Base-by-base conservation (phyloP, 53 echinoderm and acorn worm species). In the Temnopleurus reevesii region DNA sequence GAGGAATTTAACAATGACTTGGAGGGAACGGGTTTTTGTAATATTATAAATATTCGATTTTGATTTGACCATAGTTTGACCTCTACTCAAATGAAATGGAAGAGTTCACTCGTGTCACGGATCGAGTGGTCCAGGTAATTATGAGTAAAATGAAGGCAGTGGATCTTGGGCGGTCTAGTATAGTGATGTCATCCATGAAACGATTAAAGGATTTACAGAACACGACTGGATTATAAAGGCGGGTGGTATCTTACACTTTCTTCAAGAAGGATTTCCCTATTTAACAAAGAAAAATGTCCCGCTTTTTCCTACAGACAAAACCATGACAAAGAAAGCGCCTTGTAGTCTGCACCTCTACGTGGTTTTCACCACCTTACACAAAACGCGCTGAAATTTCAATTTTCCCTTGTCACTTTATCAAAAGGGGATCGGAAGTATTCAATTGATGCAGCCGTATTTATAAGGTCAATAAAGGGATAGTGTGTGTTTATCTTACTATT, bases 381-480 rank as follows among this genome's bases (percentile, higher is more conserved):
- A 71, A 71, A 71, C 36, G 41, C 43, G 71, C 71, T 71, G 71
- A 71, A 71, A 71, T 71, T 35, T 38, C 71, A 71, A 63, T 71
- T 71, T 56, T 71, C 71, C 41, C 26, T 41, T 8, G 27, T n/a
- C 10, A 13, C 41, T 66, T 71, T 41, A 6, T 71, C 41, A 71
- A 43, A 38, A 71, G 41, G n/a, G 41, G 41, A 71, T 71, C 71
- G 71, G 71, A 71, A 71, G 71, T 71, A 71, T 71, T 71, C 71
- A 71, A 71, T 71, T 71, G 71, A 66, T 38, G 36, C 41, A 71
- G 19, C 10, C n/a, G 71, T 41, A 71, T 71, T 36, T 41, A 41
- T 71, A 41, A 41, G 71, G 71, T 71, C 71, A 71, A 71, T 71
- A 71, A 71, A 38, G 38, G 71, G 71, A 41, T 71, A 41, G 41